Percentiles rank a stretch among this genome's conserved stretches.
These are phyloP conservation scores for Cotesia congregata DNA, from an alignment of 2,888 invertebrate genomes.

Conservation along the genomic window DNA sequence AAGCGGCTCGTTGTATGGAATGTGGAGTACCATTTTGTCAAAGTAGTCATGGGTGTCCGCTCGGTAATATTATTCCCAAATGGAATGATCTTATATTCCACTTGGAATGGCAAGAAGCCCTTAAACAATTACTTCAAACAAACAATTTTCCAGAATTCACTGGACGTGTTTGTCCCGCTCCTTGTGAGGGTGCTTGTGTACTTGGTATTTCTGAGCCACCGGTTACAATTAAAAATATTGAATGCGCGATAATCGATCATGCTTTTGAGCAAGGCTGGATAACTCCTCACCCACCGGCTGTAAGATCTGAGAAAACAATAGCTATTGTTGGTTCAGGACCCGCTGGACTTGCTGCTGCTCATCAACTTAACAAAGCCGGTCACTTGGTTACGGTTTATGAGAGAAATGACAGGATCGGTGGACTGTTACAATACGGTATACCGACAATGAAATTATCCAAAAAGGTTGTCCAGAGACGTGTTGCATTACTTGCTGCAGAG, in stretches of 20 bases:
- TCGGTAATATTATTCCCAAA: conserved; percentile 98
- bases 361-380: conserved; percentile 97
- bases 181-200: conserved; percentile 98
- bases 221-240: conserved; percentile 99
- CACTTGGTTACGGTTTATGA: conserved; percentile 98
- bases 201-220: conserved; percentile 95
- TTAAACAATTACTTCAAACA: conserved; percentile 93
- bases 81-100: conserved; percentile 98
- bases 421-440: conserved; percentile 96
- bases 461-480: conserved; percentile 89
- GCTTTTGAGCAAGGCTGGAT: conserved; percentile 98
- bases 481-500: conserved; percentile 88
- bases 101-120: conserved; percentile 94
- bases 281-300: conserved; percentile 81
- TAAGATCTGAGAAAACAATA: conserved; percentile 84
- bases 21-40: conserved; percentile 99
- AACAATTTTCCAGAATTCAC: conserved; percentile 99
- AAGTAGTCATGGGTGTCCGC: conserved; percentile 93
- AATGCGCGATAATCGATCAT: conserved; percentile 98
- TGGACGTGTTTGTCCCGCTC: conserved; percentile 95
- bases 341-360: conserved; percentile 94
- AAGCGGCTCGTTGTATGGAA: conserved; percentile 98
- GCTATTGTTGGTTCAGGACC: conserved; percentile 96
- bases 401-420: conserved; percentile 95
- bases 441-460: conserved; percentile 99